A percentile compares a stretch with the other conserved stretches of the same genome.
Conservation (phyloP, 2,888 invertebrate genomes). For the Oscheius sp. region DNA sequence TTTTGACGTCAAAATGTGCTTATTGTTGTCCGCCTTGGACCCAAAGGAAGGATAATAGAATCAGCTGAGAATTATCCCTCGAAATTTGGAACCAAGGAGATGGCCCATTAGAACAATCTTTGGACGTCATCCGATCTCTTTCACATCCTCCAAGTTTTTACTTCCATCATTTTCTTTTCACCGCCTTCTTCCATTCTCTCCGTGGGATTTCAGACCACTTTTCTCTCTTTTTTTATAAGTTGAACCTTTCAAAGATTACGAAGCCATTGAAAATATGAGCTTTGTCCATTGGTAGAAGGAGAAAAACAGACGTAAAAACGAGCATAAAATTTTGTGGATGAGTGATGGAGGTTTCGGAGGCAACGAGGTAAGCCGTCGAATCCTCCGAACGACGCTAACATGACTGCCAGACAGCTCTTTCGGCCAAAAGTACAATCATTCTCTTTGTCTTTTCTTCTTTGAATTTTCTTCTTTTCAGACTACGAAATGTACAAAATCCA, state of each 20-base stretch:
- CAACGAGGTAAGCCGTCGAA: constrained; percentile 16
- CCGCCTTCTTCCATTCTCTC: neutral
- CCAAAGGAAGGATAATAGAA: too few species aligned
- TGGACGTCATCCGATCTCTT: constrained; percentile 13
- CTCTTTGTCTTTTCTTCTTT: neutral
- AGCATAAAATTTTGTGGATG: constrained; percentile 2
- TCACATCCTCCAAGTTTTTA: neutral
- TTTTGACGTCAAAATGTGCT: neutral
- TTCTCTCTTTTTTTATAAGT: neutral
- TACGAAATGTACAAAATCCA: constrained; percentile 56
- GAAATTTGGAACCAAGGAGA: neutral
- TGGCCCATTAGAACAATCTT: neutral
- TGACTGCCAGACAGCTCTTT: neutral
- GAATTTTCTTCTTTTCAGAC: constrained; percentile 35
- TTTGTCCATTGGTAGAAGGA: too few species aligned
- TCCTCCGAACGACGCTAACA: constrained; percentile 3
- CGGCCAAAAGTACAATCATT: neutral
- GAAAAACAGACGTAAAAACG: too few species aligned
- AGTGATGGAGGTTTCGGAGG: constrained; percentile 17
- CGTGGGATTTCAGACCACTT: neutral
- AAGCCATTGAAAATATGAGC: too few species aligned
- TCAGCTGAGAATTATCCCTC: too few species aligned
- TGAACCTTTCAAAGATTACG: neutral
- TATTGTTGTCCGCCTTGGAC: too few species aligned
- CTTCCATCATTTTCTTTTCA: neutral